Conservation (phyloP, 2,888 invertebrate genomes). For the Tetheella fluctuosa region DNA sequence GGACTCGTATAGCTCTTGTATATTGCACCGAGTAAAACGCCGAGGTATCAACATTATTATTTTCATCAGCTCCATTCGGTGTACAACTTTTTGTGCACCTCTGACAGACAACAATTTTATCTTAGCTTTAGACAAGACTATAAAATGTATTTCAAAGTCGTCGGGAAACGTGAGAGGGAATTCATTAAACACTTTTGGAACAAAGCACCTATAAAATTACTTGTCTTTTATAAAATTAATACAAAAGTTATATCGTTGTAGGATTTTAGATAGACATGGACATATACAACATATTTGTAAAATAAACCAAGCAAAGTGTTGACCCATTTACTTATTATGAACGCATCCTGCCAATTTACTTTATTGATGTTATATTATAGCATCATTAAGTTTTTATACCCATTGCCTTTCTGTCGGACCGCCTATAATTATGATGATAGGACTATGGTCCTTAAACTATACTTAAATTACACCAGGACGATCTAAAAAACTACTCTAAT, state of each 20-base stretch:
- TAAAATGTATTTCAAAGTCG: conserved; percentile 56
- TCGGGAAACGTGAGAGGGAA: conserved; percentile 55
- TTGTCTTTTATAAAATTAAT: conserved; percentile 24
- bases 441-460: conserved; percentile 73
- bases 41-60: conserved; percentile 62
- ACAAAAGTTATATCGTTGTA: not conserved
- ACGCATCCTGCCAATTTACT: conserved; percentile 80
- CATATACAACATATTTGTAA: conserved; percentile 35
- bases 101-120: conserved; percentile 63
- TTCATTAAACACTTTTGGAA: conserved; percentile 52
- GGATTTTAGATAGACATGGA: conserved; percentile 18
- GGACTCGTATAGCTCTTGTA: conserved; percentile 61
- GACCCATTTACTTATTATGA: conserved; percentile 72
- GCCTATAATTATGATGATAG: conserved; percentile 77
- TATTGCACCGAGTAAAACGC: conserved; percentile 55
- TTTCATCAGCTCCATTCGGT: conserved; percentile 60
- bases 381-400: conserved; percentile 78
- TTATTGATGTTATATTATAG: conserved; percentile 79
- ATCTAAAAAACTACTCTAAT: conserved; percentile 67
- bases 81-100: conserved; percentile 60
- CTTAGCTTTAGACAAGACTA: conserved; percentile 55
- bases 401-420: conserved; percentile 65
- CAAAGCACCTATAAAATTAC: conserved; percentile 27
- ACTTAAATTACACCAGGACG: conserved; percentile 72
- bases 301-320: conserved; percentile 55